Conservation (phyloP, 2,797 vertebrate species). For the Poeciliopsis infans region DNA sequence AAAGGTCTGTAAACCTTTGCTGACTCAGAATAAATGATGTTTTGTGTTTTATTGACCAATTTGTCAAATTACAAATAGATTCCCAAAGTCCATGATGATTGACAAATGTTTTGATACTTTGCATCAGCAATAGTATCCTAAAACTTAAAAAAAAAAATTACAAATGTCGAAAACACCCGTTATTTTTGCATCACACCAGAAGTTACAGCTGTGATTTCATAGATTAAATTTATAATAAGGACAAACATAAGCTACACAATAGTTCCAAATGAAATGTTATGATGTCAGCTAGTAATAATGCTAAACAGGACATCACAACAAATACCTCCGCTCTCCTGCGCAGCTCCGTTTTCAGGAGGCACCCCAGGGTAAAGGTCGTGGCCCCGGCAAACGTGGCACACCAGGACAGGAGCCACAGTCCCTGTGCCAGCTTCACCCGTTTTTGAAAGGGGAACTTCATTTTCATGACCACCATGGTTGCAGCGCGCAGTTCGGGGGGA, state of each 20-base stretch:
- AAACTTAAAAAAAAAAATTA: not conserved
- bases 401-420: constrained; percentile 85
- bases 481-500: constrained; percentile 36
- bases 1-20: constrained; percentile 24
- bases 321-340: constrained; percentile 82
- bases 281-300: not conserved
- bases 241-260: not conserved
- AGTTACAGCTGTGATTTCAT: not conserved
- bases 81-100: constrained; percentile 7
- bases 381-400: constrained; percentile 79
- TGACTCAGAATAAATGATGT: not conserved
- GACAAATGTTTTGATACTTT: not conserved
- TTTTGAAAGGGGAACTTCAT: constrained; percentile 86
- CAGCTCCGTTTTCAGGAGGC: constrained; percentile 85
- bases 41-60: not conserved
- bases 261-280: not conserved
- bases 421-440: constrained; percentile 84
- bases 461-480: constrained; percentile 85
- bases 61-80: not conserved
- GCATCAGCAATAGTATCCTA: not conserved
- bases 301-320: not conserved
- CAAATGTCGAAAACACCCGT: not conserved
- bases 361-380: constrained; percentile 83
- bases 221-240: not conserved
- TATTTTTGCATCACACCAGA: not conserved